phyloP scores from a whole-genome alignment of 2,888 invertebrate species.

The Leptopilina drosophilae region DNA sequence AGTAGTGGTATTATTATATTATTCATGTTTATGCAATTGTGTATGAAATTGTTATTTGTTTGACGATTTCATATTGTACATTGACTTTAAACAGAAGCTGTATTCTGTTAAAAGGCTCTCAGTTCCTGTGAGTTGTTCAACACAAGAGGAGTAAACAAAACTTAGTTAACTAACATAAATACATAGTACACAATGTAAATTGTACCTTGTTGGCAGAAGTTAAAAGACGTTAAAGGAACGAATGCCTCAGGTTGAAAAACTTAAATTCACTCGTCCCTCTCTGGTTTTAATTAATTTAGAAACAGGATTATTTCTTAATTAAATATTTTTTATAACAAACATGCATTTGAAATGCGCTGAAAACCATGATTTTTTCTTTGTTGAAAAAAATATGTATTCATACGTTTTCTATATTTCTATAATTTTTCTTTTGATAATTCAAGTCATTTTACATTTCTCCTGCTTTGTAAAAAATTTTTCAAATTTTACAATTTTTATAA shows the following conservation, averaged over 20 bases:
- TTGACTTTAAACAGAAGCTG: background rate
- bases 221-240: slow-evolving; percentile 13
- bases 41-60: background rate
- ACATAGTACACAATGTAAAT: slow-evolving; percentile 28
- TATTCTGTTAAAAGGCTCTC: background rate
- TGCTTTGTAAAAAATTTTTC: no score
- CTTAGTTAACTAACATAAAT: slow-evolving; percentile 30
- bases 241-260: background rate
- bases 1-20: no score
- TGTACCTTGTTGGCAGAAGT: slow-evolving; percentile 3
- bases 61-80: background rate
- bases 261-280: background rate
- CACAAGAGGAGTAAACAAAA: slow-evolving; percentile 19
- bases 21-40: background rate
- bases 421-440: no score
- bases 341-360: no score
- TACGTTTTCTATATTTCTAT: no score
- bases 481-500: no score
- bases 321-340: background rate
- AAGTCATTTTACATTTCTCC: no score
- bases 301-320: slow-evolving; percentile 8
- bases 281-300: slow-evolving; percentile 4
- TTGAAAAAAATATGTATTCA: no score
- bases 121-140: background rate
- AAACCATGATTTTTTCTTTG: no score